Evolutionary conservation across 2,113 vertebrate genomes (phyloP).

Genomic region (Elephantulus edwardii): DNA sequence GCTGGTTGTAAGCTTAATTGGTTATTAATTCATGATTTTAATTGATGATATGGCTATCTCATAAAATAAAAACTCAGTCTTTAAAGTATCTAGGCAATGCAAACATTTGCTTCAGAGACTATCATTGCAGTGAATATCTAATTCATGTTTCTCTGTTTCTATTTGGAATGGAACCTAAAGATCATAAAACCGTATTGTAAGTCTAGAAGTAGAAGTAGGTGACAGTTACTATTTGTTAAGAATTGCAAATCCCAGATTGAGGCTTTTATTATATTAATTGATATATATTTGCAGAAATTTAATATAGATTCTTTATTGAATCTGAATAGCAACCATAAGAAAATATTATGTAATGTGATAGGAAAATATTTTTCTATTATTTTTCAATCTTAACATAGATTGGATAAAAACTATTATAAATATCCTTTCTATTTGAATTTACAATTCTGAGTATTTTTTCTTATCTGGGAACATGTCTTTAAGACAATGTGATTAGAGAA

Average conservation of each 20-base stretch:
- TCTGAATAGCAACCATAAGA: not conserved
- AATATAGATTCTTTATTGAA: not conserved
- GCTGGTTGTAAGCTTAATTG: not conserved
- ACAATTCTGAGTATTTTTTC: not conserved
- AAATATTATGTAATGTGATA: not conserved
- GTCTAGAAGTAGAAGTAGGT: not conserved
- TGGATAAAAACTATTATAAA: not conserved
- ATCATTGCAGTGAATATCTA: not conserved
- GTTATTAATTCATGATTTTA: constrained; percentile 25
- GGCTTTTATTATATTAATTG: not conserved
- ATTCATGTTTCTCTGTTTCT: not conserved
- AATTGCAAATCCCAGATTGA: not conserved
- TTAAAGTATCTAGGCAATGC: not conserved
- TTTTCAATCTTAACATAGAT: not conserved
- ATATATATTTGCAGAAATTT: not conserved
- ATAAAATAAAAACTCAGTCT: not conserved
- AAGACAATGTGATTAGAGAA: not conserved
- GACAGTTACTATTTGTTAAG: not conserved
- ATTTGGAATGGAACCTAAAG: not conserved
- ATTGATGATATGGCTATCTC: not conserved
- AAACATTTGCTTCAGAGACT: not conserved
- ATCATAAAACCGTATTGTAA: not conserved
- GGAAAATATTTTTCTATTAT: not conserved
- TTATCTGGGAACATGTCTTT: not conserved
- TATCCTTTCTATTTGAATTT: not conserved